These are phyloP conservation scores for Prinia subflava DNA, from an alignment of 2,113 vertebrate genomes.

Conservation along the genomic window DNA sequence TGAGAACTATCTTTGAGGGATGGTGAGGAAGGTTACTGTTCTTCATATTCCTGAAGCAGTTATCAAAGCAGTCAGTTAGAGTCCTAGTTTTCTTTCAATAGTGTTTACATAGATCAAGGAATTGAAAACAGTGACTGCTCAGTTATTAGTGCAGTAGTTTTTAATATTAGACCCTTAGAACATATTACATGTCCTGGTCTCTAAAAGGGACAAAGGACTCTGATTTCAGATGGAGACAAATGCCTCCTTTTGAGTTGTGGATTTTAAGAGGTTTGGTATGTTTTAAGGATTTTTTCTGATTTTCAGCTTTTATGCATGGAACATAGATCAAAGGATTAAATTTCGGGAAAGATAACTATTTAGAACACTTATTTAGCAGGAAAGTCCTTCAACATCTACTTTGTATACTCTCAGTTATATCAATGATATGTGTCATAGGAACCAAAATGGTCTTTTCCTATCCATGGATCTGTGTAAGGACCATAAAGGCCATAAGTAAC, in stretches of 20 bases:
- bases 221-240: not conserved
- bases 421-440: not conserved
- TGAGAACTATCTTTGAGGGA: not conserved
- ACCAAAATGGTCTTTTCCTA: not conserved
- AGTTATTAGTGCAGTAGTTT: constrained; percentile 35
- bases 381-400: not conserved
- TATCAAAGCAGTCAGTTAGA: not conserved
- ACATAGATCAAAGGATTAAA: not conserved
- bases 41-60: not conserved
- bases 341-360: not conserved
- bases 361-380: not conserved
- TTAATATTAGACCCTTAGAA: not conserved
- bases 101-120: not conserved
- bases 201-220: not conserved
- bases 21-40: not conserved
- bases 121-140: not conserved
- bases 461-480: not conserved
- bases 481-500: not conserved
- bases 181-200: not conserved
- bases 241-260: not conserved
- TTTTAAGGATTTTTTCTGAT: not conserved
- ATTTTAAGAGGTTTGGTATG: not conserved
- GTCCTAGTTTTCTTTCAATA: not conserved
- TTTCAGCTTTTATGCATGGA: not conserved
- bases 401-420: not conserved